These are phyloP conservation scores for Torymus tubicola DNA, from an alignment of 2,888 invertebrate genomes.

Conservation along the genomic window DNA sequence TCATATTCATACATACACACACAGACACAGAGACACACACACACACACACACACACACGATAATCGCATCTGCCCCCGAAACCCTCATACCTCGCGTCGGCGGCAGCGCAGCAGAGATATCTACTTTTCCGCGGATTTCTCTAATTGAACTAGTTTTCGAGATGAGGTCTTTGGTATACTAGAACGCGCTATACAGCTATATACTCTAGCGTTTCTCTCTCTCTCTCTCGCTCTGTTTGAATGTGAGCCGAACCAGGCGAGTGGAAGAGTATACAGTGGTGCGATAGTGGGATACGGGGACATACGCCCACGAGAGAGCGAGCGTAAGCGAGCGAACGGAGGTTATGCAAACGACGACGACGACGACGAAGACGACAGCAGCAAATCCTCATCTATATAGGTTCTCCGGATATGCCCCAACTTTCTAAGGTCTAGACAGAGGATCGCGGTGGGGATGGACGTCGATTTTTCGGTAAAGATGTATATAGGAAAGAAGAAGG, in stretches of 20 bases:
- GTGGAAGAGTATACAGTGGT: too few relatives aligned
- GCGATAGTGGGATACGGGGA: not conserved
- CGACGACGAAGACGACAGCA: not conserved
- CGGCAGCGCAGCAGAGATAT: constrained; percentile 60
- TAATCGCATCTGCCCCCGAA: constrained; percentile 68
- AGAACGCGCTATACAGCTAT: constrained; percentile 4
- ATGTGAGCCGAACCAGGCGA: too few relatives aligned
- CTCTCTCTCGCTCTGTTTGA: too few relatives aligned
- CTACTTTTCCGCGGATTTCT: constrained; percentile 73
- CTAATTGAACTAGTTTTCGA: constrained; percentile 72
- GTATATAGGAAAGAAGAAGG: too few relatives aligned
- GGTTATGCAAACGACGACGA: constrained; percentile 49
- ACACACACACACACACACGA: not conserved
- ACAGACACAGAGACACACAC: too few relatives aligned
- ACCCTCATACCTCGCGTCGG: constrained; percentile 71
- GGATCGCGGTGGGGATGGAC: too few relatives aligned
- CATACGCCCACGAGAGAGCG: constrained; percentile 7
- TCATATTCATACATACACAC: not conserved
- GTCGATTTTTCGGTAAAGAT: too few relatives aligned
- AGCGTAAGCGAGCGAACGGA: not conserved
- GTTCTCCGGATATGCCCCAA: constrained; percentile 24
- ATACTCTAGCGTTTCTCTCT: too few relatives aligned
- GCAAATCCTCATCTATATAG: not conserved
- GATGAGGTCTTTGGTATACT: constrained; percentile 58
- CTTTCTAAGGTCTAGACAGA: constrained; percentile 28